Percentiles rank a stretch among this genome's conserved stretches.
Evolutionary conservation across 2,888 invertebrate genomes (phyloP).

Genomic region (Itoplectis maculator): DNA sequence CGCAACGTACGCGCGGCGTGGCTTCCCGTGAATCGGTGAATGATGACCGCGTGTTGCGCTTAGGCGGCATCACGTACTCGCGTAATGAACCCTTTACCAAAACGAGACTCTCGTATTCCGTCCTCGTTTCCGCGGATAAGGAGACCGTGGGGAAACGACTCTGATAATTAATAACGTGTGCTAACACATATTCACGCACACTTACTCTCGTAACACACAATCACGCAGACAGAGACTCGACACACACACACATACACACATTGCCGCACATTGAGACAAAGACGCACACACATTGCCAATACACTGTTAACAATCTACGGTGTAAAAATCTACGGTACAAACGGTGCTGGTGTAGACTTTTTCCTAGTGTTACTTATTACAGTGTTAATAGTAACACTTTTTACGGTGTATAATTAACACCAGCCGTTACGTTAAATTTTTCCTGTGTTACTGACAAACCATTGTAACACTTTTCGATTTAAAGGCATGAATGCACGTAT

Average conservation of each 20-base stretch:
- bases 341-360: too few relatives aligned
- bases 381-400: too few relatives aligned
- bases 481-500: too few relatives aligned
- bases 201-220: conserved; percentile 9
- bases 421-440: too few relatives aligned
- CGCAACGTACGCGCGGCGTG: neutral
- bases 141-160: conserved; percentile 43
- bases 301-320: too few relatives aligned
- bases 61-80: conserved; percentile 66
- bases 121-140: conserved; percentile 57
- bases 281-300: too few relatives aligned
- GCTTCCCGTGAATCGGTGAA: conserved; percentile 59
- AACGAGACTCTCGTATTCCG: conserved; percentile 62
- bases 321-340: too few relatives aligned
- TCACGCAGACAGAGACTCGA: neutral
- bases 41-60: conserved; percentile 64
- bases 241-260: neutral
- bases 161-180: conserved; percentile 66
- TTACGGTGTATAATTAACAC: too few relatives aligned
- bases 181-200: conserved; percentile 20
- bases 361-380: too few relatives aligned
- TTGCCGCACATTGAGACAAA: too few relatives aligned
- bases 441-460: too few relatives aligned
- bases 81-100: conserved; percentile 65
- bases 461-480: too few relatives aligned